phyloP scores from a whole-genome alignment of 1,140 invertebrate genomes.

The Calycopis cecrops region DNA sequence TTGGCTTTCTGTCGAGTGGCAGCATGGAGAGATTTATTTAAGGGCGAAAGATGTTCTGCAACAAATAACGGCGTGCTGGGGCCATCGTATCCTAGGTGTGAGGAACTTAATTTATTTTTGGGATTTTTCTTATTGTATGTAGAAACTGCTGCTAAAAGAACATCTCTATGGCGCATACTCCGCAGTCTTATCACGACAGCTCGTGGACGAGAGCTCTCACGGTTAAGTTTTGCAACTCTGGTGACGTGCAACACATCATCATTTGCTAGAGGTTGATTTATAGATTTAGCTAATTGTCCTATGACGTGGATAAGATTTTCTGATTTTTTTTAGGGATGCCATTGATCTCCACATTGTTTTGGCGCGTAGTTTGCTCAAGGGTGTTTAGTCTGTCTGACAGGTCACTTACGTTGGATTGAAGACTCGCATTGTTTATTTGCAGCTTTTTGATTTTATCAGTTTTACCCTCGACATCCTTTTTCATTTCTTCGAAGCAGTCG shows the following conservation, averaged over 20 bases:
- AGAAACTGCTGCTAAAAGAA: background rate
- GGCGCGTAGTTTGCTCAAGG: background rate
- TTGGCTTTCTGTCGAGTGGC: slow-evolving; percentile 3
- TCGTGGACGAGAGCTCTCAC: background rate
- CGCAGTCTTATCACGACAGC: background rate
- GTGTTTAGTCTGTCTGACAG: too few species aligned
- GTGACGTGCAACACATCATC: background rate
- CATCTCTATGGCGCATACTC: too few species aligned
- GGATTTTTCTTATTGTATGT: background rate
- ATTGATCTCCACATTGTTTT: background rate
- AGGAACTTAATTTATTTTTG: background rate
- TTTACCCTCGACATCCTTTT: too few species aligned
- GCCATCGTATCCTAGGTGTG: background rate
- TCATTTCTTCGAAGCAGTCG: too few species aligned
- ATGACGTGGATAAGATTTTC: background rate
- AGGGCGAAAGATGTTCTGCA: slow-evolving; percentile 1
- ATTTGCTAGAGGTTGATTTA: background rate
- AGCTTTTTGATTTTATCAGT: too few species aligned
- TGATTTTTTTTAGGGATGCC: background rate
- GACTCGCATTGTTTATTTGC: too few species aligned
- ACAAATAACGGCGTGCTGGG: background rate
- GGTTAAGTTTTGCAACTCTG: background rate
- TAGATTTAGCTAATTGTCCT: background rate
- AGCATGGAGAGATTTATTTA: slow-evolving; percentile 6
- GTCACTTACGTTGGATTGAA: too few species aligned